Percentiles rank a stretch among this genome's conserved stretches.
Evolutionary conservation across 2,113 vertebrate genomes (phyloP).

Genomic region (Rattus rattus): DNA sequence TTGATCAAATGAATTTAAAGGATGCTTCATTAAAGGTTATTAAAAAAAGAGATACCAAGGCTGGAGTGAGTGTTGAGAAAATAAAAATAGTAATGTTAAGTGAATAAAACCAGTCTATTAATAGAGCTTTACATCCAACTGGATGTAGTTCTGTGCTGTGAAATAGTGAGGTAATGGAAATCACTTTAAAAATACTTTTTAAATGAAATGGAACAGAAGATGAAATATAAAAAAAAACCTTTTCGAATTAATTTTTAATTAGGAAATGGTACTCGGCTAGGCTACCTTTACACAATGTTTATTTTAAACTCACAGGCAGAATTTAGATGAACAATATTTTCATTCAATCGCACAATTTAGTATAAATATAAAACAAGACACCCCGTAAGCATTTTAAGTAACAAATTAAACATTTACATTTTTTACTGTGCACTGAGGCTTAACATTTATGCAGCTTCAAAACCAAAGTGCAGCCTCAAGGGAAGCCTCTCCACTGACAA

Average conservation of each 20-base stretch:
- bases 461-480: slow-evolving; percentile 91
- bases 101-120: background rate
- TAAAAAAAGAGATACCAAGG: slow-evolving; percentile 28
- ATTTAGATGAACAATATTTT: slow-evolving; percentile 88
- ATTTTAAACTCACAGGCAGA: slow-evolving; percentile 83
- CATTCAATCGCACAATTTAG: slow-evolving; percentile 87
- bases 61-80: slow-evolving; percentile 38
- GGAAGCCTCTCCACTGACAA: slow-evolving; percentile 91
- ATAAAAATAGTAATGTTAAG: slow-evolving; percentile 34
- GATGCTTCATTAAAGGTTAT: slow-evolving; percentile 39
- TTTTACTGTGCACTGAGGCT: slow-evolving; percentile 91
- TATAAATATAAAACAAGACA: slow-evolving; percentile 91
- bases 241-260: slow-evolving; percentile 85
- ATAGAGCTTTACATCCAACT: slow-evolving; percentile 44
- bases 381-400: slow-evolving; percentile 90
- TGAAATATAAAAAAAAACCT: slow-evolving; percentile 74
- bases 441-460: slow-evolving; percentile 92
- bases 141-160: slow-evolving; percentile 54
- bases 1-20: slow-evolving; percentile 28
- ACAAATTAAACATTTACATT: slow-evolving; percentile 93
- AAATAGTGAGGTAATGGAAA: slow-evolving; percentile 72
- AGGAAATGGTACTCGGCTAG: slow-evolving; percentile 79
- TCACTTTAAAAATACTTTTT: slow-evolving; percentile 68
- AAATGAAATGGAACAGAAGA: slow-evolving; percentile 77
- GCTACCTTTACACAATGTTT: slow-evolving; percentile 71